Percentiles rank a stretch among this genome's conserved stretches.
Conservation (phyloP, 2,888 invertebrate species). For the Linyphia triangularis region DNA sequence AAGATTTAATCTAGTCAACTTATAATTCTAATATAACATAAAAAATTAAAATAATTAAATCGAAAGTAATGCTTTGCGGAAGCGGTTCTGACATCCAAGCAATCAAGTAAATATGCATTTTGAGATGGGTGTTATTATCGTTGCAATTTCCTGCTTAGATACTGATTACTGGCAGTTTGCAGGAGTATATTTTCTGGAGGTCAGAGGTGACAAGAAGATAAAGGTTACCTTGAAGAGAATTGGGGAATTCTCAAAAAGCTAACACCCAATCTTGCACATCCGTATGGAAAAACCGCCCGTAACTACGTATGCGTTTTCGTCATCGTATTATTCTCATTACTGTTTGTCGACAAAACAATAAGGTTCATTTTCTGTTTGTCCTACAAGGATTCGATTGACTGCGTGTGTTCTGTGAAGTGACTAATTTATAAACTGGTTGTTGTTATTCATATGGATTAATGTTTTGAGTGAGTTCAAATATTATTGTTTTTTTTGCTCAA, state of each 20-base stretch:
- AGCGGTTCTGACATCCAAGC: not conserved
- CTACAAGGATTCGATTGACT: not conserved
- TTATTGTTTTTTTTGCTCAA: too few species aligned
- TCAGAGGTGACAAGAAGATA: not conserved
- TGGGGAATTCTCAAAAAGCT: not conserved
- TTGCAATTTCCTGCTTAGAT: not conserved
- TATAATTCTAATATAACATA: too few species aligned
- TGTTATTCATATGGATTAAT: too few species aligned
- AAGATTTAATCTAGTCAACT: too few species aligned
- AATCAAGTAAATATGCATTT: not conserved
- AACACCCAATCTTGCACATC: slow-evolving; percentile 18
- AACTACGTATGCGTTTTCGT: not conserved
- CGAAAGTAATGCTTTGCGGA: not conserved
- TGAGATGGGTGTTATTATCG: not conserved
- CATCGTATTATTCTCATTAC: not conserved
- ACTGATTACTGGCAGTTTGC: not conserved
- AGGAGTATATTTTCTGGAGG: not conserved
- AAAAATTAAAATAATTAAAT: too few species aligned
- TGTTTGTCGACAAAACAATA: not conserved
- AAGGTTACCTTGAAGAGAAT: not conserved
- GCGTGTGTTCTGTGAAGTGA: not conserved
- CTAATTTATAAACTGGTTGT: not conserved
- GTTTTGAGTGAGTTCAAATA: too few species aligned
- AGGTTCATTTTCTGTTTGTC: not conserved
- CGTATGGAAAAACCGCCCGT: slow-evolving; percentile 13